Evolutionary conservation across 2,797 vertebrate species (phyloP), one percentile per base, ranked within the genome.

Genomic region (Anguilla megastoma): DNA sequence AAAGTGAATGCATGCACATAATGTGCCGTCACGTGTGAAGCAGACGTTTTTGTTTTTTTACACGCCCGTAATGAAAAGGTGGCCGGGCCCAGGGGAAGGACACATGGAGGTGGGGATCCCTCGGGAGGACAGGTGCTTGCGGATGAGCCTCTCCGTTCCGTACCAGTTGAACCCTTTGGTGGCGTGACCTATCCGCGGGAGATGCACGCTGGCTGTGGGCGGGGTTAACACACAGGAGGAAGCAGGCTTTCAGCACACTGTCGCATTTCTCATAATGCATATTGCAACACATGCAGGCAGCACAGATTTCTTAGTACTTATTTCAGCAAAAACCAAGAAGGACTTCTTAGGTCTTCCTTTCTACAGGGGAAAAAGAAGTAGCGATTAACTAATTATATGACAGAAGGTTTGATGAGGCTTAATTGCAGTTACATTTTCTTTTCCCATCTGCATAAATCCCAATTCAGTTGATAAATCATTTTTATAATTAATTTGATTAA

Each of bases 141-240:
- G 95, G 94, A 99, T 97, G 87, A 99, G 97, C 76, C 97, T 94
- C 93, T 99, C 98, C 0, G 98, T 99, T 86, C 98, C 97, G 0
- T 99, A 99, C 98, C 98, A 99, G 95, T 99, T 98, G 94, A 99
- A 99, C 80, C 93, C 97, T 94, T 94, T 96, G 0, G 98, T 98
- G 88, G 97, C 93, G 56, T 99, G 96, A 7, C 98, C 98, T 0
- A 99, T 97, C 9, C 97, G 97, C 85, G 98, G 98, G 84, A 99
- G 97, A 91, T 99, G 98, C 69, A 99, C 97, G 5, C 98, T 97
- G 27, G 97, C 98, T 99, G 90, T 86, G 41, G 85, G 86, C 71
- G 82, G 91, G 87, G 30, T 80, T 76, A 16, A 90, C 27, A 1
- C 8, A 54, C 36, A 56, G 84, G n/a, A 14, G 21, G 56, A 84